Evolutionary conservation across 2,113 vertebrate genomes (phyloP).

Genomic region (Notechis scutatus): DNA sequence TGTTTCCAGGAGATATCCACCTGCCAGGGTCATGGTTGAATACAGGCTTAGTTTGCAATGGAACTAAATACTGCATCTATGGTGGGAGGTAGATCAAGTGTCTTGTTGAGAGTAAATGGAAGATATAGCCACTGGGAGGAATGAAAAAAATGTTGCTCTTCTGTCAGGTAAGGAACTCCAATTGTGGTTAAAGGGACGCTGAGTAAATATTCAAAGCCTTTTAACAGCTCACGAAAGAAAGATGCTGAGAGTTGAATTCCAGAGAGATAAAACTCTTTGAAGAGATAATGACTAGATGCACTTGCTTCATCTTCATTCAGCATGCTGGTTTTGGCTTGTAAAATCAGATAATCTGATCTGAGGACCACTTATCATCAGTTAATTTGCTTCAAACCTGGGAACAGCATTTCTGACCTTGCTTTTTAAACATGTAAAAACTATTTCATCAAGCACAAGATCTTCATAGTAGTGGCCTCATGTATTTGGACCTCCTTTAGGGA

Average conservation of each 20-base stretch:
- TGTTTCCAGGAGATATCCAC: not conserved
- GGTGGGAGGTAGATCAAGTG: not conserved
- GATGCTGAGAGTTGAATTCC: not conserved
- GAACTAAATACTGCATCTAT: not conserved
- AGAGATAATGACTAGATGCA: not conserved
- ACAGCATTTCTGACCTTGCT: not conserved
- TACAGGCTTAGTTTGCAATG: not conserved
- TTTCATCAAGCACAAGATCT: not conserved
- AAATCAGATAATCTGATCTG: not conserved
- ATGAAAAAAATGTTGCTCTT: not conserved
- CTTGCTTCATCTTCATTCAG: not conserved
- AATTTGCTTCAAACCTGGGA: not conserved
- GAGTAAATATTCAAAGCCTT: not conserved
- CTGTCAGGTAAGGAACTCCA: not conserved
- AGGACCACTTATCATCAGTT: not conserved
- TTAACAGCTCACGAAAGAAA: not conserved
- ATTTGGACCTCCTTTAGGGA: not conserved
- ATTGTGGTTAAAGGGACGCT: not conserved
- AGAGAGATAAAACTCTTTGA: not conserved
- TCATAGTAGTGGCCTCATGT: not conserved
- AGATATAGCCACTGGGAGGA: not conserved
- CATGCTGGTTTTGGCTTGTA: not conserved
- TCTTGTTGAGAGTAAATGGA: not conserved
- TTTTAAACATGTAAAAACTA: not conserved
- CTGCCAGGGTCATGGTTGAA: not conserved